Evolutionary conservation across 2,113 vertebrate genomes (phyloP), one percentile per base, ranked within the genome.

Genomic region (Nothobranchius furzeri): DNA sequence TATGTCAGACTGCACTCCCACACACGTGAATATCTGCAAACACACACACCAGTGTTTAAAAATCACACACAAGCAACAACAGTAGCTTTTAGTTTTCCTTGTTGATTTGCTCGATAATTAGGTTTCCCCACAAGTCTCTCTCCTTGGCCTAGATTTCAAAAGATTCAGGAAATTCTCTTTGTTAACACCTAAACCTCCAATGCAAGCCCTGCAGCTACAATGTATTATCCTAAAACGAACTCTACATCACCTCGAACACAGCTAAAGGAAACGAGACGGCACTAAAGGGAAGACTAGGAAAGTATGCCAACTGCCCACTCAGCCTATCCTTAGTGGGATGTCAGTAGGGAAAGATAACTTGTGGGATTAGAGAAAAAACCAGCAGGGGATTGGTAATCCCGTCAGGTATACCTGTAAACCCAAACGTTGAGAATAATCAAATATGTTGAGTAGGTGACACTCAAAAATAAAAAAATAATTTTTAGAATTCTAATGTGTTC

Each of bases 141-240:
- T 14, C 53, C 11, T 70, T 71, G 48, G 55, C 75, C 76, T 63
- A 56, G 20, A 58, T 82, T 84, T 85, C 46, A 71, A 68, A 85
- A 78, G 79, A 73, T 76, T 75, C 64, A 75, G 73, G 75, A 55
- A 35, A 83, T 87, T 90, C 77, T 67, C 62, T 81, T 75, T 86
- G 83, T 85, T 73, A 86, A 81, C 62, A 73, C 55, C 62, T 14
- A 4, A 42, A 63, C 72, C 66, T 71, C 58, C 66, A 65, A 61
- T 52, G 66, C 54, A n/a, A 46, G 58, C 75, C 76, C 69, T 9
- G 54, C 50, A 59, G 78, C 73, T 68, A 48, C 74, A 40, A 66
- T 57, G 62, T 60, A 85, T 66, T 87, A 90, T 86, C 80, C 85
- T 14, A 62, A 77, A 85, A 76, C 89, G 87, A 91, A 92, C 89